Evolutionary conservation across 2,113 vertebrate genomes (phyloP).

Genomic region (Alexandromys fortis): DNA sequence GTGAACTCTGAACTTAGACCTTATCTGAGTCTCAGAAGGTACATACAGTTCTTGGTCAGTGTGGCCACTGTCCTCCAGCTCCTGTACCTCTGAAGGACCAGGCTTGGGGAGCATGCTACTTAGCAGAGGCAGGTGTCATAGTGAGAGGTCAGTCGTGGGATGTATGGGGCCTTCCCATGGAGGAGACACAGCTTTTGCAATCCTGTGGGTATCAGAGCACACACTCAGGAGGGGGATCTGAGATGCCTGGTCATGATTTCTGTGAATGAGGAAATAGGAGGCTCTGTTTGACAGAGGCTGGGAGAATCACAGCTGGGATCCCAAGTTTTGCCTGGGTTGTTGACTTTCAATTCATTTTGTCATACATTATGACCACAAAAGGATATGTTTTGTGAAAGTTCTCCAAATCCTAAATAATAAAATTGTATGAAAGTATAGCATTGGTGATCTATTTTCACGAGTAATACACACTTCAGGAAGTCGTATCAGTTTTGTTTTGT

Average conservation of each 20-base stretch:
- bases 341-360: neutral
- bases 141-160: too few relatives aligned
- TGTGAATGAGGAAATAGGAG: rapidly evolving
- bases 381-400: neutral
- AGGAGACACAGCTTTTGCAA: neutral
- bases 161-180: neutral
- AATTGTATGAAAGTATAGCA: neutral
- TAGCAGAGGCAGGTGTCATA: neutral
- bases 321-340: neutral
- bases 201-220: neutral
- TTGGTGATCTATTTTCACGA: neutral
- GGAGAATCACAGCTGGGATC: neutral
- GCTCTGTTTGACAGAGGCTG: neutral
- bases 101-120: too few relatives aligned
- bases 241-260: too few relatives aligned
- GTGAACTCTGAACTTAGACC: too few relatives aligned
- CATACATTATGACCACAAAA: neutral
- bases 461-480: neutral
- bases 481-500: neutral
- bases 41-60: neutral
- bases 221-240: neutral
- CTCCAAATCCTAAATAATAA: neutral
- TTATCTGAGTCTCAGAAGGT: neutral
- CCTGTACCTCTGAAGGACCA: neutral
- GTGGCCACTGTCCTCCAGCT: rapidly evolving